Evolutionary conservation across 2,113 vertebrate genomes (phyloP).

Genomic region (Saguinus midas): DNA sequence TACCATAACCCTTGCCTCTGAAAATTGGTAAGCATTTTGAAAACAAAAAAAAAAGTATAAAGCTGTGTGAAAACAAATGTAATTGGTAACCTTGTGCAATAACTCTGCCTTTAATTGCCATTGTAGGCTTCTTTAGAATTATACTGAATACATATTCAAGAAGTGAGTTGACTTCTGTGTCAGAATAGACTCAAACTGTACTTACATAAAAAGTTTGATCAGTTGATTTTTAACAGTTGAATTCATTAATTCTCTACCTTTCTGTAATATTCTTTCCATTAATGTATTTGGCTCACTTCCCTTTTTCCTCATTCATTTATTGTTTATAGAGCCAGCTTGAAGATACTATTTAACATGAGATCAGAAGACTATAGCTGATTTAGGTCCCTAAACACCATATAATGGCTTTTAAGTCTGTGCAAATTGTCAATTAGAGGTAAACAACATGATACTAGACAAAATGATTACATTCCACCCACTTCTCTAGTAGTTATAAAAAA

Average conservation of each 20-base stretch:
- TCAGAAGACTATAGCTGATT: background rate
- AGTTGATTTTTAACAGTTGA: background rate
- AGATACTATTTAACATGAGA: background rate
- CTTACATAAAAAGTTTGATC: background rate
- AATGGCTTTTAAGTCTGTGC: background rate
- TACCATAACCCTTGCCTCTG: background rate
- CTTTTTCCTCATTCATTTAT: background rate
- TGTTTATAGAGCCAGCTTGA: background rate
- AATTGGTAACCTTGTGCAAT: background rate
- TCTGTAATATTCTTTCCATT: background rate
- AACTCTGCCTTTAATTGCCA: background rate
- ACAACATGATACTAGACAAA: background rate
- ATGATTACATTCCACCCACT: background rate
- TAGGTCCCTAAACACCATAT: background rate
- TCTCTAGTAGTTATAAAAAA: background rate
- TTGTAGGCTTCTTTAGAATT: background rate
- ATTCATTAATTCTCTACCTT: background rate
- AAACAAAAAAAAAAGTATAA: background rate
- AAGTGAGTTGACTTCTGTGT: background rate
- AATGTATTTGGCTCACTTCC: background rate
- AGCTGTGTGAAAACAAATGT: background rate
- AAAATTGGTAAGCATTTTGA: background rate
- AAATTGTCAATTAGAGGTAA: background rate
- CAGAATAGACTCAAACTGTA: background rate
- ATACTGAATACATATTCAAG: background rate